These are phyloP conservation scores for Thecophora atra DNA, from an alignment of 2,888 invertebrate genomes.

Conservation along the genomic window DNA sequence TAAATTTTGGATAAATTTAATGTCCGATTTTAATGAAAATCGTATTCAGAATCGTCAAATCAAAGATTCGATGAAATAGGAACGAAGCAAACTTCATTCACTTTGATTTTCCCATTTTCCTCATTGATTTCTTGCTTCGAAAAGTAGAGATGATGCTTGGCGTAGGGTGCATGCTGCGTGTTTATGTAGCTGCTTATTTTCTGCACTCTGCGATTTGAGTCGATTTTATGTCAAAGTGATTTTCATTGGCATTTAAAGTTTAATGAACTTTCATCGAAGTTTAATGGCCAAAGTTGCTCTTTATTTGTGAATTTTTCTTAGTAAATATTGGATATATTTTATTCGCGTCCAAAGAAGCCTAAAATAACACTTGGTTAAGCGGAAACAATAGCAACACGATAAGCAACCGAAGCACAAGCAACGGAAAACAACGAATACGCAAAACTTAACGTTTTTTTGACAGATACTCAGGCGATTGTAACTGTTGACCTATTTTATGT, in stretches of 20 bases:
- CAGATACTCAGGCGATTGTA: not conserved
- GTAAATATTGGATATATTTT: not conserved
- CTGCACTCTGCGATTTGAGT: conserved; percentile 12
- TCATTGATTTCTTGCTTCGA: not conserved
- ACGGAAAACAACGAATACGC: not conserved
- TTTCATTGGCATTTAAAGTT: conserved; percentile 16
- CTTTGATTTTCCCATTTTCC: not conserved
- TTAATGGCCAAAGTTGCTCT: not conserved
- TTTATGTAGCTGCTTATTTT: conserved; percentile 13
- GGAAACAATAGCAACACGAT: too few relatives aligned
- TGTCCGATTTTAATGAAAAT: too few relatives aligned
- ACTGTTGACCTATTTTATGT: conserved; percentile 17
- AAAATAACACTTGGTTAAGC: too few relatives aligned
- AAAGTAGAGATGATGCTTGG: not conserved
- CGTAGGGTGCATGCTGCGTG: not conserved
- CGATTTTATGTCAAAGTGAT: conserved; percentile 29
- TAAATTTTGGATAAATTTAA: too few relatives aligned
- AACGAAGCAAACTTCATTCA: too few relatives aligned
- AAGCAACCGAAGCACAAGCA: not conserved
- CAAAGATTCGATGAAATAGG: too few relatives aligned
- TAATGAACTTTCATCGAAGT: conserved; percentile 9
- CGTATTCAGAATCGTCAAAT: too few relatives aligned
- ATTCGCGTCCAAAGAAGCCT: not conserved
- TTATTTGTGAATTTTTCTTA: not conserved
- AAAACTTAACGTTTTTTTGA: not conserved